Base-by-base conservation (phyloP, 2,888 invertebrate species). In the Tupiocoris notatus region DNA sequence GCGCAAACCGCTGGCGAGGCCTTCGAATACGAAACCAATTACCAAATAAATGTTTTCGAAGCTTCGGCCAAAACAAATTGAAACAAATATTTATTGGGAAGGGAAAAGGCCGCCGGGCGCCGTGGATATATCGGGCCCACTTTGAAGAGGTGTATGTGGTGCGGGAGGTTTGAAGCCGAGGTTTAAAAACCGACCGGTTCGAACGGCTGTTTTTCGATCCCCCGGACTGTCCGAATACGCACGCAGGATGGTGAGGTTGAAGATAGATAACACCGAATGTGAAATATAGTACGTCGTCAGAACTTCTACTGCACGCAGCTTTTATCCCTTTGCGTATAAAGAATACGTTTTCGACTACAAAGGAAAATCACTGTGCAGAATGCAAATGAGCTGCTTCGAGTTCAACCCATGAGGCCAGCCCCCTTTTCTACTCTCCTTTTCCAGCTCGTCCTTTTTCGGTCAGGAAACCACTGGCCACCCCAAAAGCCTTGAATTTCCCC, bases 31-130 rank as follows among this genome's bases (percentile, higher is more conserved):
- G 76, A 76, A 78, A 76, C 76, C 78, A 78, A 78, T 78, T 78
- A 78, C 75, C 76, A 76, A 76, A 76, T 76, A 76, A 76, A 76
- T 76, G 73, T 78, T 78, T 78, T 78, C 17, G 58, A n/a, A 18
- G 20, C 39, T 22, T 9, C 54, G 21, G 18, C 21, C 59, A 16
- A 74, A 74, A 74, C 74, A 74, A 74, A 74, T 63, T 74, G 74
- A 64, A 74, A 74, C 74, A 74, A 74, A 74, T 74, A 74, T 74
- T 74, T 74, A 74, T 74, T 25, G 74, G 56, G 23, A 23, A 21
- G 12, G 39, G 12, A 59, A 59, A 59, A 18, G 3, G 59, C 59
- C 39, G 39, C 6, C 39, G 39, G 39, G 39, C 39, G 39, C 39
- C 39, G 39, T 12, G n/a, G n/a, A n/a, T n/a, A n/a, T n/a, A n/a